A percentile compares a stretch with the other conserved stretches of the same genome.
Evolutionary conservation across 2,113 vertebrate genomes (phyloP).

Genomic region (Phycodurus eques): DNA sequence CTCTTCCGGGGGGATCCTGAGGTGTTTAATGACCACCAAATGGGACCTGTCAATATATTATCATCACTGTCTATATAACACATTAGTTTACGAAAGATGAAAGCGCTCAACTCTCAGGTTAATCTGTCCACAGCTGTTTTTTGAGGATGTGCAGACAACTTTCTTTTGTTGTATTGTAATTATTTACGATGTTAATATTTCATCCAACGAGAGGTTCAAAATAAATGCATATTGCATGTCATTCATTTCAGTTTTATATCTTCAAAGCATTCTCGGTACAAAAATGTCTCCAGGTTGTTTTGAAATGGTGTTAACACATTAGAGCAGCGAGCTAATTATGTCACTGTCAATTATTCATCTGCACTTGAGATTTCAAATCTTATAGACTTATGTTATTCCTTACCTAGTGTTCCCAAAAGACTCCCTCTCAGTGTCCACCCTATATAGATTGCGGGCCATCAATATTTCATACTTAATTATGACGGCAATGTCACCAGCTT

Average conservation of each 20-base stretch:
- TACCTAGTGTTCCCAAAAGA: conserved; percentile 47
- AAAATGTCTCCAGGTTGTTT: conserved; percentile 55
- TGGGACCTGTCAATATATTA: neutral
- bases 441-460: conserved; percentile 64
- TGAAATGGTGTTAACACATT: conserved; percentile 57
- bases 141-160: neutral
- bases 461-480: conserved; percentile 78
- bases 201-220: conserved; percentile 31
- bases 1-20: no score
- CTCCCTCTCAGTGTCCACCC: conserved; percentile 47
- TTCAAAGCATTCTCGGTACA: conserved; percentile 27
- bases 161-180: conserved; percentile 25
- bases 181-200: conserved; percentile 5
- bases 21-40: no score
- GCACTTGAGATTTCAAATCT: conserved; percentile 48
- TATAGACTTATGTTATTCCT: conserved; percentile 46
- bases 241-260: conserved; percentile 51
- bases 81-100: neutral
- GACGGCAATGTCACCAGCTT: conserved; percentile 57
- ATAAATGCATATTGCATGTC: conserved; percentile 9
- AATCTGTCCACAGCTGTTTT: neutral
- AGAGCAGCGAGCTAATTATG: conserved; percentile 67
- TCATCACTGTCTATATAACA: neutral
- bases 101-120: neutral
- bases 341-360: conserved; percentile 71